These are phyloP conservation scores for Fistularia commersonii DNA, from an alignment of 2,797 vertebrate species.

Conservation along the genomic window DNA sequence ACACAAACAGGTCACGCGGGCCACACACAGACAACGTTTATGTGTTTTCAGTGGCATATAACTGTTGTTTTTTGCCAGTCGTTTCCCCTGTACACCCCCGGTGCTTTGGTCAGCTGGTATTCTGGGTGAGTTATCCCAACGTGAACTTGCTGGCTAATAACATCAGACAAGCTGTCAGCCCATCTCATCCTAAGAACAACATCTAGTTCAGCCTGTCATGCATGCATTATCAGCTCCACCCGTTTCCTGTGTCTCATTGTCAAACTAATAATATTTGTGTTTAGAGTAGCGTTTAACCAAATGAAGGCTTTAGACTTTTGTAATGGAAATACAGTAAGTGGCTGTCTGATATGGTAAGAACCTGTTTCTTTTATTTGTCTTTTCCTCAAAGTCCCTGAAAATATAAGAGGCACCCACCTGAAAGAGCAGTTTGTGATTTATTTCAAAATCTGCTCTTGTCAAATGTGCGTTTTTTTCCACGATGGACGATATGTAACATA, in stretches of 20 bases:
- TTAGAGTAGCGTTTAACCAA: slow-evolving; percentile 8
- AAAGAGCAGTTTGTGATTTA: slow-evolving; percentile 4
- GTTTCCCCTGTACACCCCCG: slow-evolving; percentile 9
- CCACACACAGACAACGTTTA: slow-evolving; percentile 45
- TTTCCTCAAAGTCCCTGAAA: neutral
- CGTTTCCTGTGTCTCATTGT: slow-evolving; percentile 22
- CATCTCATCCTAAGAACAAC: slow-evolving; percentile 58
- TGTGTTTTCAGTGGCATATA: slow-evolving; percentile 26
- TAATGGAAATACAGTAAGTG: neutral
- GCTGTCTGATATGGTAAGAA: slow-evolving; percentile 2
- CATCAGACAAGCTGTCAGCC: slow-evolving; percentile 66
- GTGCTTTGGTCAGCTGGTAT: slow-evolving; percentile 65
- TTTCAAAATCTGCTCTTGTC: slow-evolving; percentile 5
- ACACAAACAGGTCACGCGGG: slow-evolving; percentile 25
- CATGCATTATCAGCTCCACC: slow-evolving; percentile 42
- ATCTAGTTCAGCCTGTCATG: slow-evolving; percentile 45
- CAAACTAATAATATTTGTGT: slow-evolving; percentile 5
- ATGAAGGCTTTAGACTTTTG: slow-evolving; percentile 2
- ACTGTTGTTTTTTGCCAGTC: slow-evolving; percentile 48
- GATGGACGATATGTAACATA: slow-evolving; percentile 44
- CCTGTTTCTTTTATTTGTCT: neutral
- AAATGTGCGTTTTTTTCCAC: slow-evolving; percentile 2
- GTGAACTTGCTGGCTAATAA: slow-evolving; percentile 51
- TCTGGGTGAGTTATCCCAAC: slow-evolving; percentile 63
- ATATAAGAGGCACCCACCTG: too few relatives aligned